A percentile compares a stretch with the other conserved stretches of the same genome.
Conservation (phyloP, 1,140 invertebrate genomes). For the Ceratina australensis region DNA sequence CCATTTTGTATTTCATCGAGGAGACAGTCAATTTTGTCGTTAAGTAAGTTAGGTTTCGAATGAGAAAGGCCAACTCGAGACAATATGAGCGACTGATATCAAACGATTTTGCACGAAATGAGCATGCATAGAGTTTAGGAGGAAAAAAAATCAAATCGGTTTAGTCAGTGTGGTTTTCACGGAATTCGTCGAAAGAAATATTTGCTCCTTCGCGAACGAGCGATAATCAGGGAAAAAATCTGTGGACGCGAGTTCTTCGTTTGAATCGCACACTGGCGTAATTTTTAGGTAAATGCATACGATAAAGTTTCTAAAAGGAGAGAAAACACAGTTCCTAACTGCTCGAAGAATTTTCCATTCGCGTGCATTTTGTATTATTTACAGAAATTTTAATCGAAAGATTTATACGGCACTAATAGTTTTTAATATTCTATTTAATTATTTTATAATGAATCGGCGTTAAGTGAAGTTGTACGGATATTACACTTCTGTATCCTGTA, state of each 20-base stretch:
- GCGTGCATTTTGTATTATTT: no score
- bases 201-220: no score
- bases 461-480: no score
- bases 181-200: no score
- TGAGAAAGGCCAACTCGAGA: constrained; percentile 7
- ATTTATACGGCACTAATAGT: no score
- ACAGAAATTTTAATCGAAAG: no score
- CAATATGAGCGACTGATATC: constrained; percentile 40
- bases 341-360: constrained; percentile 38
- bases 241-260: neutral
- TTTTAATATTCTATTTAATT: no score
- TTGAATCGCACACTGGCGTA: neutral
- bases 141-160: neutral
- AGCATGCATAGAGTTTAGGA: neutral
- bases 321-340: constrained; percentile 55
- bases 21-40: neutral
- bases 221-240: no score
- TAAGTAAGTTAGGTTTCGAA: constrained; percentile 1
- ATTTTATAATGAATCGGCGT: no score
- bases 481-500: no score
- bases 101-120: constrained; percentile 3
- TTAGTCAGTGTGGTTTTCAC: no score
- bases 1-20: neutral
- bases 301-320: constrained; percentile 1
- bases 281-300: neutral